Base-by-base conservation (phyloP, 2,888 invertebrate genomes). In the Melipona beecheii region DNA sequence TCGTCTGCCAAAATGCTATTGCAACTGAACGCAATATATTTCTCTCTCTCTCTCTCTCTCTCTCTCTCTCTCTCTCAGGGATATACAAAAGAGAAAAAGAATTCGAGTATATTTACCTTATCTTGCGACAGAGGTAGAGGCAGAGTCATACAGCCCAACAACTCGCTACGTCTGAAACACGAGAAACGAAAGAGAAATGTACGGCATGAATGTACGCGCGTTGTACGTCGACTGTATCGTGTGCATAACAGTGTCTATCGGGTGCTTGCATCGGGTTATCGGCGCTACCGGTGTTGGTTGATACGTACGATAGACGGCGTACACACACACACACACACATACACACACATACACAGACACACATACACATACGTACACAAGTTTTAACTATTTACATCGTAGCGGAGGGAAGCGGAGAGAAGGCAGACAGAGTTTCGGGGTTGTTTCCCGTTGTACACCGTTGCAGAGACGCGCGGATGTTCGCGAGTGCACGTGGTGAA, bases 91-190 rank as follows among this genome's bases (percentile, higher is more conserved):
- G 9, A 24, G 24, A 24, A 60, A 21, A 11, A 2, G 69, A 70
- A 27, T 24, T 43, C 9, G 92, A 92, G 95, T 15, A 93, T 93
- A 95, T 96, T 95, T 95, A 97, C 96, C 96, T 96, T 96, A 94
- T 96, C 96, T 95, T 97, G 96, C 90, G 97, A 97, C 96, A 97
- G 96, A 95, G 97, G 97, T 92, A 98, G 96, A 91, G 98, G 97
- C 95, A 98, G 98, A 95, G 98, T 98, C 97, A 98, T 97, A 95
- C 98, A 98, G 96, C 98, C 98, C 95, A 98, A 96, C 95, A 98
- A 97, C 95, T 98, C 98, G 96, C 98, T 98, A 95, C 97, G 97
- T 95, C 98, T 98, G 96, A 24, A 96, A 97, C 94, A 95, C 91
- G 87, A 95, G 95, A 95, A 95, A 90, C 94, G 92, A 72, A 82